These are phyloP conservation scores for Ceratotherium simum DNA, from an alignment of 2,113 vertebrate species.

Conservation along the genomic window DNA sequence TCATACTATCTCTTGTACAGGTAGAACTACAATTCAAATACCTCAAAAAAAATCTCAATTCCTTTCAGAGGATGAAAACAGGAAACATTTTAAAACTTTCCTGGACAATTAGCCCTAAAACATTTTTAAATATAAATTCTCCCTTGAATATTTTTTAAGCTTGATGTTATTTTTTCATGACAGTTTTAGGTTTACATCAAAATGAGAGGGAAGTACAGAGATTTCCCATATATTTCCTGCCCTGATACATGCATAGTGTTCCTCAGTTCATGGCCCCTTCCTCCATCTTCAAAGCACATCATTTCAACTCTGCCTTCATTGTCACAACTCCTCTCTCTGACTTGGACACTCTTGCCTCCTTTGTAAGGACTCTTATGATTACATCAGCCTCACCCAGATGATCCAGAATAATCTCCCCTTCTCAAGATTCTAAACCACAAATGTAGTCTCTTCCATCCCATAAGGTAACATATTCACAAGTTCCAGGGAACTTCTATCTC, in stretches of 20 bases:
- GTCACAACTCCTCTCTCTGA: not conserved
- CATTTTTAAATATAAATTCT: not conserved
- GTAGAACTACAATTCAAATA: not conserved
- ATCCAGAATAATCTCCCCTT: not conserved
- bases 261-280: rapidly evolving
- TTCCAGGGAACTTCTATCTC: too few relatives aligned
- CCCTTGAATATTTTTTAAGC: too few relatives aligned
- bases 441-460: not conserved
- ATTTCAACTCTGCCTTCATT: not conserved
- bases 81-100: not conserved
- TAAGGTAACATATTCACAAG: not conserved
- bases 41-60: not conserved
- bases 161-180: not conserved
- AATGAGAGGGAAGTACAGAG: too few relatives aligned
- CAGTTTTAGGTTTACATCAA: too few relatives aligned
- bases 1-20: not conserved
- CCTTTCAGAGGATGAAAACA: not conserved
- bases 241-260: not conserved
- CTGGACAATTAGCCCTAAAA: not conserved
- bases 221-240: too few relatives aligned
- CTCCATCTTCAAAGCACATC: too few relatives aligned
- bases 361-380: not conserved
- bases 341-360: not conserved
- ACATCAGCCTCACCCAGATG: not conserved
- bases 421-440: not conserved